phyloP scores from a whole-genome alignment of 1,140 invertebrate species.

The Rhopalosiphum padi region DNA sequence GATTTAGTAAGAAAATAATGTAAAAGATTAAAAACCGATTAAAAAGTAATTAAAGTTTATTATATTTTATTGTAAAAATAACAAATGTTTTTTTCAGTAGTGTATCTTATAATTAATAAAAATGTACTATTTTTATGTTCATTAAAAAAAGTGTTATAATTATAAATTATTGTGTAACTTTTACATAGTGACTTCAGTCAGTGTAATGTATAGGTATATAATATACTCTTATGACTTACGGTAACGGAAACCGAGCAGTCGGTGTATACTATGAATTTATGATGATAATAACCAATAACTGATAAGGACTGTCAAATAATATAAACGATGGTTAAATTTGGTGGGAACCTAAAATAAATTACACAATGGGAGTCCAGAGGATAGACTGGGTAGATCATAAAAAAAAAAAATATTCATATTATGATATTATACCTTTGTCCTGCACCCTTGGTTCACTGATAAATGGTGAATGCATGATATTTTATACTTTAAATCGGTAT shows the following conservation, averaged over 20 bases:
- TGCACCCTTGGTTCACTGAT: not conserved
- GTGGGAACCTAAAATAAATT: constrained; percentile 5
- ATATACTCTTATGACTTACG: not conserved
- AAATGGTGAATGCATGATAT: not conserved
- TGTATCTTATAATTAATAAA: constrained; percentile 11
- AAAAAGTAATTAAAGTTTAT: constrained; percentile 13
- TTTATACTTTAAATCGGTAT: constrained; percentile 7
- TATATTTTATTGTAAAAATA: not conserved
- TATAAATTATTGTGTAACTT: not conserved
- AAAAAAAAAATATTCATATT: not conserved
- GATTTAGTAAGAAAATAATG: not conserved
- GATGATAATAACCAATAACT: not conserved
- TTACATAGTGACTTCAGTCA: not conserved
- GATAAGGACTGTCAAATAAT: not conserved
- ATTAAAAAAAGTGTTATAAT: not conserved
- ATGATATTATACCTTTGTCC: not conserved
- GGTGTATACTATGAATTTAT: not conserved
- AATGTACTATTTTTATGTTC: not conserved
- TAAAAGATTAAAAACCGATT: constrained; percentile 5
- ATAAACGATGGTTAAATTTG: not conserved
- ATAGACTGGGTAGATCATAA: not conserved
- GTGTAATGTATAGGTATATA: not conserved
- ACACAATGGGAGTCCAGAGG: not conserved
- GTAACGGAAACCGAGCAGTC: not conserved
- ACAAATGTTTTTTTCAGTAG: not conserved